Evolutionary conservation across 2,113 vertebrate species (phyloP).

Genomic region (Sinocyclocheilus anophthalmus): DNA sequence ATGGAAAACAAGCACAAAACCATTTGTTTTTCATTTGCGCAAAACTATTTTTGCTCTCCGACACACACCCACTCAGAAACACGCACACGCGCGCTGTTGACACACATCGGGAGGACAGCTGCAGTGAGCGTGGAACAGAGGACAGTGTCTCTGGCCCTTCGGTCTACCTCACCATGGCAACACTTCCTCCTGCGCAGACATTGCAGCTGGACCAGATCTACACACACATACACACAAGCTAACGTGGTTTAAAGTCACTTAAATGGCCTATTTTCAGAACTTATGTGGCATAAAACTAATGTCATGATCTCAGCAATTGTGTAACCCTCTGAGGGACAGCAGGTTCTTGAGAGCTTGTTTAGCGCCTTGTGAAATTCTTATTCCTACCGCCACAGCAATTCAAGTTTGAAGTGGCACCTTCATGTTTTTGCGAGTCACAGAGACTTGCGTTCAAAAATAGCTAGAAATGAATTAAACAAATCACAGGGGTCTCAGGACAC

Average conservation of each 20-base stretch:
- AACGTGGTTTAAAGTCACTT: neutral
- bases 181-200: slow-evolving; percentile 72
- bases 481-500: neutral
- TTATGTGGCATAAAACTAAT: neutral
- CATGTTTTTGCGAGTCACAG: neutral
- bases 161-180: slow-evolving; percentile 77
- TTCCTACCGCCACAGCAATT: neutral
- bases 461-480: no score
- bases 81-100: slow-evolving; percentile 37
- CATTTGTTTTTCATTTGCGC: slow-evolving; percentile 53
- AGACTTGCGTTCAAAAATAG: neutral
- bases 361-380: neutral
- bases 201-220: slow-evolving; percentile 70
- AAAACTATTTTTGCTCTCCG: slow-evolving; percentile 40
- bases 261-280: slow-evolving; percentile 15
- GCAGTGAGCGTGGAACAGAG: slow-evolving; percentile 59
- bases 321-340: neutral
- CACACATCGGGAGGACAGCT: slow-evolving; percentile 59
- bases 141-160: slow-evolving; percentile 66
- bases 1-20: slow-evolving; percentile 42
- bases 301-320: neutral
- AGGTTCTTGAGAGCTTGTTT: neutral
- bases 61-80: slow-evolving; percentile 33
- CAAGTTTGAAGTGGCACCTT: neutral
- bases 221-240: slow-evolving; percentile 8